A percentile compares a stretch with the other conserved stretches of the same genome.
phyloP scores from a whole-genome alignment of 2,113 vertebrate species.

The Puffinus mauretanicus region DNA sequence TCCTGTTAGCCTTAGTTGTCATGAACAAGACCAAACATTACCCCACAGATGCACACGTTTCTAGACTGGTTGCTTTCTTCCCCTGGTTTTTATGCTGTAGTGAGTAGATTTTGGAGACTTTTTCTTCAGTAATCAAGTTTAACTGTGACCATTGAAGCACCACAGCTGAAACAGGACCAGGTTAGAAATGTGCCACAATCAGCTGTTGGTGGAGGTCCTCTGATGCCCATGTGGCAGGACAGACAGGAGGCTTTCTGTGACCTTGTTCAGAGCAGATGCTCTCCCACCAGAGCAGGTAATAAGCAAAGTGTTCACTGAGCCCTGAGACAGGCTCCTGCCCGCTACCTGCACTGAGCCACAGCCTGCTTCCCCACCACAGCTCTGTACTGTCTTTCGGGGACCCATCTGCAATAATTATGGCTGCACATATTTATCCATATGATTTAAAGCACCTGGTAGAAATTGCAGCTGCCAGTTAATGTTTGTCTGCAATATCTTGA shows the following conservation, averaged over 20 bases:
- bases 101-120: background rate
- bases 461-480: background rate
- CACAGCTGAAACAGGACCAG: background rate
- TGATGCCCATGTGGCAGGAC: background rate
- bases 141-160: background rate
- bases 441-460: background rate
- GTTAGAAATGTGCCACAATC: background rate
- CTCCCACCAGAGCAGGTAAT: background rate
- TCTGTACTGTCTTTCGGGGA: background rate
- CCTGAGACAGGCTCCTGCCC: background rate
- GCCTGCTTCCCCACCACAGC: background rate
- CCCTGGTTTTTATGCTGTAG: background rate
- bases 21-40: background rate
- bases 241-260: background rate
- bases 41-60: rapidly evolving
- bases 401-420: background rate
- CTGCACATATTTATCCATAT: background rate
- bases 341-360: background rate
- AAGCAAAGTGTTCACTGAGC: background rate
- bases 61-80: background rate
- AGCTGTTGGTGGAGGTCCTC: background rate
- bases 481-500: background rate
- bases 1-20: background rate
- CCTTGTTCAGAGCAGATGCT: background rate
- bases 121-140: background rate